These are phyloP conservation scores for Hylomyscus alleni DNA, from an alignment of 2,797 vertebrate species.

Conservation along the genomic window DNA sequence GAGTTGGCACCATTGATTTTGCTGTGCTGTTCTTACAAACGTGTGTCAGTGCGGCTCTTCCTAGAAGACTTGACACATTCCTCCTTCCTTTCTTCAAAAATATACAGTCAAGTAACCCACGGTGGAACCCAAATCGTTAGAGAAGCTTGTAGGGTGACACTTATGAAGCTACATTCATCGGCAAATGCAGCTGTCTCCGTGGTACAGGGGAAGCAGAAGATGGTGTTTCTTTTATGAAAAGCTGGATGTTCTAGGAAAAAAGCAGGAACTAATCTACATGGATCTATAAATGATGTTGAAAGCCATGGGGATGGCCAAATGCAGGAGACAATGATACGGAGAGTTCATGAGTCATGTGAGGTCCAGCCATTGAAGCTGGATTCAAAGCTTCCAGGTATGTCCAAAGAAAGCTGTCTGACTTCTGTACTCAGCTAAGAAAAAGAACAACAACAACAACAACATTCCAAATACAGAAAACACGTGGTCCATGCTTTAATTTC, in stretches of 20 bases:
- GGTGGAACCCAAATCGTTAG: neutral
- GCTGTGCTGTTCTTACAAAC: neutral
- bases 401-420: slow-evolving; percentile 26
- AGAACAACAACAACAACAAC: neutral
- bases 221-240: neutral
- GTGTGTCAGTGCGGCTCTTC: too few relatives aligned
- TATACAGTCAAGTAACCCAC: neutral
- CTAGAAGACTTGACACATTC: neutral
- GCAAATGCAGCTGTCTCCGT: neutral
- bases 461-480: slow-evolving; percentile 5
- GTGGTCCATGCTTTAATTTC: neutral
- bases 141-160: neutral
- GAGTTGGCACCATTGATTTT: neutral
- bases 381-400: neutral
- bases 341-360: neutral
- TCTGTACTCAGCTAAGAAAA: slow-evolving; percentile 42
- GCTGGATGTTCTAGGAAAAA: neutral
- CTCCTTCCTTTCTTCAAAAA: too few relatives aligned
- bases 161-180: neutral
- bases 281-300: neutral
- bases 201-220: neutral
- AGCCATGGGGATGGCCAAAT: slow-evolving; percentile 9
- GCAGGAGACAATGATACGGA: neutral
- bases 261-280: neutral
- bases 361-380: neutral